Conservation (phyloP, 2,888 invertebrate species). For the Pachliopta kotzebuea region DNA sequence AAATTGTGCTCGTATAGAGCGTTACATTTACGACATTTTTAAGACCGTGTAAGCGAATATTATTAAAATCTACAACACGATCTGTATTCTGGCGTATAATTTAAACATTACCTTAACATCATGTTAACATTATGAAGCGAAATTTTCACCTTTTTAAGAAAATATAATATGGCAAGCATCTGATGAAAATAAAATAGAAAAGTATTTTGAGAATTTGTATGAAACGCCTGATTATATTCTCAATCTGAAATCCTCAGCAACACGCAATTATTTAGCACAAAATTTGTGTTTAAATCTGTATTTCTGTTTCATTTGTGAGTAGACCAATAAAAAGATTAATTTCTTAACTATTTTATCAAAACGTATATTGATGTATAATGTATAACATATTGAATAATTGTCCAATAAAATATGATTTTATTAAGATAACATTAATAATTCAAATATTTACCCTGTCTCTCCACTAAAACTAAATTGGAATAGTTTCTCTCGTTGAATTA, state of each 20-base stretch:
- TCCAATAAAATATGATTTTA: neutral
- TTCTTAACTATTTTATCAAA: too few species aligned
- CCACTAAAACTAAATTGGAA: conserved; percentile 4
- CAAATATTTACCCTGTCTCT: conserved; percentile 6
- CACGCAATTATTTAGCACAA: too few species aligned
- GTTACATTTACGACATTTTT: conserved; percentile 25
- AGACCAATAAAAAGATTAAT: too few species aligned
- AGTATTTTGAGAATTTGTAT: too few species aligned
- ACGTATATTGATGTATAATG: too few species aligned
- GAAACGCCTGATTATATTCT: too few species aligned
- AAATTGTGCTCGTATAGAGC: conserved; percentile 20
- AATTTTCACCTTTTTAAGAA: too few species aligned
- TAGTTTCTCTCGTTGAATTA: conserved; percentile 11
- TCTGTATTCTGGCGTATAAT: neutral
- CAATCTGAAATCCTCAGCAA: too few species aligned
- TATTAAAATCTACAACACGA: conserved; percentile 3
- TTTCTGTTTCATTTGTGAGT: too few species aligned
- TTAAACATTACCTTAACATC: neutral
- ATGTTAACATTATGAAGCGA: neutral
- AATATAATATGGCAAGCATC: too few species aligned
- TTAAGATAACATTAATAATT: conserved; percentile 3
- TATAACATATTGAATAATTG: neutral
- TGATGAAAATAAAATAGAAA: too few species aligned
- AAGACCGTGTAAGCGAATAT: conserved; percentile 11
- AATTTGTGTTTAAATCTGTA: too few species aligned